Evolutionary conservation across 2,113 vertebrate species (phyloP), one percentile per base, ranked within the genome.

Genomic region (Phaetusa simplex): DNA sequence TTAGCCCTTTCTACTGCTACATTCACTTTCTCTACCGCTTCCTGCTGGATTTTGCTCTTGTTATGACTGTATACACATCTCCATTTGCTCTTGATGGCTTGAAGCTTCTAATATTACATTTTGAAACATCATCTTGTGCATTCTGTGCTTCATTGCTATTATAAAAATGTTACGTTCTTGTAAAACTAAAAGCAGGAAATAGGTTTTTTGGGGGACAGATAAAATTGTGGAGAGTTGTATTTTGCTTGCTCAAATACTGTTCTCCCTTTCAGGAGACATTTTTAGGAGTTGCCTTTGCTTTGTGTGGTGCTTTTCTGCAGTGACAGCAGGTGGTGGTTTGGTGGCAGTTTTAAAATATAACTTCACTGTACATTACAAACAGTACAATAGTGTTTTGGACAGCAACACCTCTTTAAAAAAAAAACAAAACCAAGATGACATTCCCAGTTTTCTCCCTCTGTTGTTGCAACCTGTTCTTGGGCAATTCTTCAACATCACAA

Each of bases 311-410:
- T 82, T 87, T 97, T 84, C 58, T 88, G 80, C 80, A 87, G 74
- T 81, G 86, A 91, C 55, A 97, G 80, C 77, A 87, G 85, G 82
- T 4, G 2, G 45, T 91, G 64, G 40, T 83, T 95, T 89, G 94
- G 56, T 66, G 87, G 62, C 53, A 91, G 70, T 89, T 97, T 91
- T 58, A 88, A 94, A 97, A 78, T 83, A 47, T 65, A 95, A 67
- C 3, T 8, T 89, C 82, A 85, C 34, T 67, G 59, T 71, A 56
- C 55, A 71, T 91, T 92, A 83, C 47, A 94, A 94, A 82, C 8
- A 78, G 29, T 40, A 87, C 43, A 94, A n/a, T 58, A 59, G 49
- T 64, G 43, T 43, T 95, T 85, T 82, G 53, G 80, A 80, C 34
- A 92, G 55, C 34, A 67, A 22, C 26, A 67, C 9, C 30, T 94